Evolutionary conservation across 2,113 vertebrate genomes (phyloP).

Genomic region (Heteronetta atricapilla): DNA sequence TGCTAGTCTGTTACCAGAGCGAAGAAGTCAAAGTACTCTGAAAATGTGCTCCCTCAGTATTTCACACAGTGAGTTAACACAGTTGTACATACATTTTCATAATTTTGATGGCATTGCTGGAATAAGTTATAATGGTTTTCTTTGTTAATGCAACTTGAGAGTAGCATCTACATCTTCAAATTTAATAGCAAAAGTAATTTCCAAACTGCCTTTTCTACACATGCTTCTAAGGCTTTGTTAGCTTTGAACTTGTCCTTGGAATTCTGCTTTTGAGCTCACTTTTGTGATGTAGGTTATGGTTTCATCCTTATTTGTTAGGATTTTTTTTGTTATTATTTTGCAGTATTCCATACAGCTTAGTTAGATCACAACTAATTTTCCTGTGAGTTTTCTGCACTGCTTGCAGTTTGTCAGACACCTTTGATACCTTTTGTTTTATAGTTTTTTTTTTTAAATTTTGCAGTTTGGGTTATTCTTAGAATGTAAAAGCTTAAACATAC

Average conservation of each 20-base stretch:
- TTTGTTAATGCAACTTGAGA: not conserved
- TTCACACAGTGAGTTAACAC: not conserved
- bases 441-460: not conserved
- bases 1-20: not conserved
- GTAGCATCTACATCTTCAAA: not conserved
- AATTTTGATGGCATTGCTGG: not conserved
- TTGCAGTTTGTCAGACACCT: not conserved
- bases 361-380: not conserved
- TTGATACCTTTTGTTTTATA: not conserved
- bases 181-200: not conserved
- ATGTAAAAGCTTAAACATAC: not conserved
- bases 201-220: not conserved
- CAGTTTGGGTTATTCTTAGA: not conserved
- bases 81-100: not conserved
- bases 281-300: not conserved
- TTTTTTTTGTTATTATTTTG: not conserved
- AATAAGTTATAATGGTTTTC: not conserved
- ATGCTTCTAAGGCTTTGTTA: not conserved
- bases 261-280: not conserved
- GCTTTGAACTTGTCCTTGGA: not conserved
- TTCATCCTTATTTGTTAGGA: not conserved
- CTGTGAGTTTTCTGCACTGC: not conserved
- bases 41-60: not conserved
- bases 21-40: not conserved
- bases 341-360: not conserved